Evolutionary conservation across 2,888 invertebrate genomes (phyloP).

Genomic region (Myathropa florea): DNA sequence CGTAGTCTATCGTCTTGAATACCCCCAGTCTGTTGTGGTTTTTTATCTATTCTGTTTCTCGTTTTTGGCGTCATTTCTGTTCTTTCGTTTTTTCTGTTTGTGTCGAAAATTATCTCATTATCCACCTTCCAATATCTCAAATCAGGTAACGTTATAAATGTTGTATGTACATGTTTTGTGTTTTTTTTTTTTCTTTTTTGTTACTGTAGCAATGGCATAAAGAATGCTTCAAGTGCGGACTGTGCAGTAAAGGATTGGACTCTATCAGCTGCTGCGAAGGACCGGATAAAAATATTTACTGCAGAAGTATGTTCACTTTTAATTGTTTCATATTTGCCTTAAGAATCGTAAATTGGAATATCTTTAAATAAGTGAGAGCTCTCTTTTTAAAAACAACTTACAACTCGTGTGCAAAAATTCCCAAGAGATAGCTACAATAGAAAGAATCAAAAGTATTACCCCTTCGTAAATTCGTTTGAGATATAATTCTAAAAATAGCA

Average conservation of each 20-base stretch:
- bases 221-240: conserved; percentile 96
- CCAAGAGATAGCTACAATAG: neutral
- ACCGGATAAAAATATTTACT: conserved; percentile 97
- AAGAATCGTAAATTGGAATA: neutral
- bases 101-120: neutral
- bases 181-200: conserved; percentile 1
- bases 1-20: neutral
- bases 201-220: conserved; percentile 86
- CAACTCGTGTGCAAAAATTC: neutral
- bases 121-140: neutral
- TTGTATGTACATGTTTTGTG: neutral
- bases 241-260: conserved; percentile 93
- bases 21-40: neutral
- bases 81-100: neutral
- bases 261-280: conserved; percentile 96
- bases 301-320: conserved; percentile 87
- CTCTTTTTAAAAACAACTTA: neutral
- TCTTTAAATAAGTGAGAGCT: neutral
- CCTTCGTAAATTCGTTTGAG: neutral
- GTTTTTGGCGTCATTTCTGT: neutral
- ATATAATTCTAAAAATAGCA: neutral
- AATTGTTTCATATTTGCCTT: neutral
- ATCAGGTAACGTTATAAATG: conserved; percentile 10
- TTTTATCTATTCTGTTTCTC: neutral
- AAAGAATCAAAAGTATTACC: neutral